A percentile compares a stretch with the other conserved stretches of the same genome.
phyloP scores from a whole-genome alignment of 2,113 vertebrate genomes.

The Progne subis region DNA sequence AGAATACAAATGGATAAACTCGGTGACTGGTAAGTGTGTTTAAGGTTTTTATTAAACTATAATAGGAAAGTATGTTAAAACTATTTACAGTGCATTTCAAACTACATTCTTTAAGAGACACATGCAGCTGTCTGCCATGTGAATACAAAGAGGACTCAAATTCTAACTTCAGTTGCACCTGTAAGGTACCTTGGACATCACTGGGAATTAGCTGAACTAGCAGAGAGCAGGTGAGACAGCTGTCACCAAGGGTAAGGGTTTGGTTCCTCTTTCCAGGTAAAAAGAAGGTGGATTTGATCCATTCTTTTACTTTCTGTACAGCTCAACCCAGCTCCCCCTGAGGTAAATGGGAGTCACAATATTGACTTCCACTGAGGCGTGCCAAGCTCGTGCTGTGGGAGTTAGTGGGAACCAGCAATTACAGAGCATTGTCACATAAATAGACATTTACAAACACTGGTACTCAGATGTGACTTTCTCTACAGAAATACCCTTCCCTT shows the following conservation, averaged over 20 bases:
- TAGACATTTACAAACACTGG: constrained; percentile 2
- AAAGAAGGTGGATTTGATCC: neutral
- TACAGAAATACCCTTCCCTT: neutral
- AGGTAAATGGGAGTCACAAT: neutral
- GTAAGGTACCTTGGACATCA: constrained; percentile 7
- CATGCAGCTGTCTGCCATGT: neutral
- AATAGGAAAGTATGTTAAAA: constrained; percentile 67
- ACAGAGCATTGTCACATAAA: neutral
- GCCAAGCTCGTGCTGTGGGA: neutral
- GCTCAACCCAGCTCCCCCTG: neutral
- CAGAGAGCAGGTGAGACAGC: neutral
- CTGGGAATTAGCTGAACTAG: neutral
- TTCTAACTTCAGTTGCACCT: constrained; percentile 3
- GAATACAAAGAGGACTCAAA: constrained; percentile 15
- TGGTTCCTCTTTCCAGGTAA: neutral
- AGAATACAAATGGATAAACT: constrained; percentile 70
- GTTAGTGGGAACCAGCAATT: neutral
- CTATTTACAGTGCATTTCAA: constrained; percentile 72
- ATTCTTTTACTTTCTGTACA: neutral
- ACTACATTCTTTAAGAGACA: constrained; percentile 62
- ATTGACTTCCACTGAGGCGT: neutral
- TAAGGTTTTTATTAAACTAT: constrained; percentile 53
- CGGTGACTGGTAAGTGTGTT: constrained; percentile 66
- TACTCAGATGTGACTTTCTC: neutral
- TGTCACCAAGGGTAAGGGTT: constrained; percentile 5